Base-by-base conservation (phyloP, 2,888 invertebrate genomes). In the Morpho deidamia region DNA sequence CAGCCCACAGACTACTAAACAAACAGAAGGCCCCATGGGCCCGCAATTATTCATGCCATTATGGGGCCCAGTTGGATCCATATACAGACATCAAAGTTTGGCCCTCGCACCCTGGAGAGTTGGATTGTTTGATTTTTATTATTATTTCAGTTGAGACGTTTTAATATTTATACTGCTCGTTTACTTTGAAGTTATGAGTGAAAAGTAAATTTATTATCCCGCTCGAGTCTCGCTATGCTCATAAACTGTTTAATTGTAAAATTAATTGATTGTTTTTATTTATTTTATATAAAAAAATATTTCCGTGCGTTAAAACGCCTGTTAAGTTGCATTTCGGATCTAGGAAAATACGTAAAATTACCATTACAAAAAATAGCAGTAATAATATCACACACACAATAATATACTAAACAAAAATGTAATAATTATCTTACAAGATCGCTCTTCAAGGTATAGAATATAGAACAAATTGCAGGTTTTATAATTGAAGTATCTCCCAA, bases 41-140 rank as follows among this genome's bases (percentile, higher is more conserved):
- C 62, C 63, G 67, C 70, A 72, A 72, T 76, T 74, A 74, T 74
- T 72, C 70, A 71, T 68, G 66, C 67, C 63, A 55, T 63, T 63
- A 68, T 58, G 59, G 67, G 58, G 61, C 69, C 44, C 41, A 35
- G 39, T 44, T 14, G 44, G 44, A 34, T 38, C 52, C 42, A 43
- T 48, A 55, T 45, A 53, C 70, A 74, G 74, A 80, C 78, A 76
- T 81, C 79, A 80, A 78, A 77, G 71, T 59, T 57, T 56, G 67
- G 60, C 55, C 59, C 58, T 47, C 54, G 58, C 51, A 53, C 68
- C 62, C 67, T 53, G 56, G 64, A 69, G 68, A 62, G 38, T 40
- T 54, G 51, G 50, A 56, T 59, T 64, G 61, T 65, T 66, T 61
- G 60, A 59, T 60, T 64, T 67, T 62, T 65, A 66, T 69, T 68